phyloP scores from a whole-genome alignment of 2,888 invertebrate species.

The Volucella bombylans region DNA sequence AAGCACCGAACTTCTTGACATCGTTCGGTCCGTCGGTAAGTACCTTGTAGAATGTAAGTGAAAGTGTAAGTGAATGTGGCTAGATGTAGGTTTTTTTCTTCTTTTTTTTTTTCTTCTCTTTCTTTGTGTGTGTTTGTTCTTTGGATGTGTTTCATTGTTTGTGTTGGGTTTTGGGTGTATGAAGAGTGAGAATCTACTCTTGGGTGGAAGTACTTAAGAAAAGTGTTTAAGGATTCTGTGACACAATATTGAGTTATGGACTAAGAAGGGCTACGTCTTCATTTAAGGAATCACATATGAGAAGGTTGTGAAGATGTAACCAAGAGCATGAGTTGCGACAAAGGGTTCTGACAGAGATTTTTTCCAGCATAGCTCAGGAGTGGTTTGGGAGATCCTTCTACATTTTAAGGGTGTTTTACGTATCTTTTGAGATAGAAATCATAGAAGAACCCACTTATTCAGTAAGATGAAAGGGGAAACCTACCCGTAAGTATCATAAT shows the following conservation, averaged over 20 bases:
- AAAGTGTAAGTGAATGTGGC: conserved; percentile 1
- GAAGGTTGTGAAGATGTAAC: too few relatives aligned
- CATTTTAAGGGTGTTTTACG: too few relatives aligned
- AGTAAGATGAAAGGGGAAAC: too few relatives aligned
- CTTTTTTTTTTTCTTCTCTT: conserved; percentile 17
- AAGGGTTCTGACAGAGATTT: too few relatives aligned
- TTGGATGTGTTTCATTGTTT: conserved; percentile 33
- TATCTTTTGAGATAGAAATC: too few relatives aligned
- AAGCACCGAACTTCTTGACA: conserved; percentile 91
- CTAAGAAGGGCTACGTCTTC: conserved; percentile 16
- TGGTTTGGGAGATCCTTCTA: too few relatives aligned
- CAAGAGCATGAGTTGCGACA: too few relatives aligned
- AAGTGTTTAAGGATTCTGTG: conserved; percentile 56
- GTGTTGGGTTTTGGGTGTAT: not conserved
- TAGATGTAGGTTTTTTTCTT: conserved; percentile 7
- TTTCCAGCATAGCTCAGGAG: too few relatives aligned
- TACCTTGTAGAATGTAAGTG: conserved; percentile 50
- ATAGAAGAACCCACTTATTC: too few relatives aligned
- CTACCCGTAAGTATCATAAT: too few relatives aligned
- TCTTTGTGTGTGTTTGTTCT: conserved; percentile 42
- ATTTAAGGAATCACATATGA: too few relatives aligned
- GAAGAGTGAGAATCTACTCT: conserved; percentile 28
- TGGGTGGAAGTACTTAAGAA: not conserved
- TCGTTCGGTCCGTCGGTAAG: conserved; percentile 93
- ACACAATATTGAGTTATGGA: conserved; percentile 67